A percentile compares a stretch with the other conserved stretches of the same genome.
Conservation (phyloP, 1,140 invertebrate species). For the Orchesella cincta region DNA sequence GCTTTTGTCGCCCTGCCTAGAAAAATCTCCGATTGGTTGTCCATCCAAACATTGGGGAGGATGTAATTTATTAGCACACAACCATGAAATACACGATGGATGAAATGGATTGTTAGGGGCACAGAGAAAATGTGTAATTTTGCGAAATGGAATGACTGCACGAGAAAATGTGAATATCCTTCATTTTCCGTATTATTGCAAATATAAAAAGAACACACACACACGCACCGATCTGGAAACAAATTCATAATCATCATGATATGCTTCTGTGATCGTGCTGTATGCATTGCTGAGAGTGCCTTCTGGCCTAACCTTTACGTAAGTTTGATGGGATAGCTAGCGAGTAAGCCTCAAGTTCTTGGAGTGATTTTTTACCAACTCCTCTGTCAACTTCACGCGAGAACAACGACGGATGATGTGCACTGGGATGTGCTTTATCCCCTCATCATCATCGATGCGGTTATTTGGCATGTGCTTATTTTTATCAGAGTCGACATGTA, state of each 20-base stretch:
- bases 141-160: neutral
- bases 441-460: neutral
- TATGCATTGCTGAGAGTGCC: no score
- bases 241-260: no score
- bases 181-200: neutral
- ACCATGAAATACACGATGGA: neutral
- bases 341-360: no score
- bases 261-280: no score
- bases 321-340: no score
- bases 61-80: neutral
- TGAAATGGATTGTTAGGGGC: neutral
- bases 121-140: neutral
- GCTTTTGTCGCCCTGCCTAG: conserved; percentile 5
- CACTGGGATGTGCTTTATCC: neutral
- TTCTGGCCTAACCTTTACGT: no score
- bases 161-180: neutral
- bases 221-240: neutral
- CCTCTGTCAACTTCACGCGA: no score
- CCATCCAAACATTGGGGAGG: neutral
- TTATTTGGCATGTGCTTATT: neutral
- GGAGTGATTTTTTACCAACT: no score
- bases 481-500: neutral
- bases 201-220: neutral
- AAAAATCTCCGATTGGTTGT: neutral
- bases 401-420: no score